Conservation (phyloP, 2,113 vertebrate genomes). For the Poeciliopsis prolifica region DNA sequence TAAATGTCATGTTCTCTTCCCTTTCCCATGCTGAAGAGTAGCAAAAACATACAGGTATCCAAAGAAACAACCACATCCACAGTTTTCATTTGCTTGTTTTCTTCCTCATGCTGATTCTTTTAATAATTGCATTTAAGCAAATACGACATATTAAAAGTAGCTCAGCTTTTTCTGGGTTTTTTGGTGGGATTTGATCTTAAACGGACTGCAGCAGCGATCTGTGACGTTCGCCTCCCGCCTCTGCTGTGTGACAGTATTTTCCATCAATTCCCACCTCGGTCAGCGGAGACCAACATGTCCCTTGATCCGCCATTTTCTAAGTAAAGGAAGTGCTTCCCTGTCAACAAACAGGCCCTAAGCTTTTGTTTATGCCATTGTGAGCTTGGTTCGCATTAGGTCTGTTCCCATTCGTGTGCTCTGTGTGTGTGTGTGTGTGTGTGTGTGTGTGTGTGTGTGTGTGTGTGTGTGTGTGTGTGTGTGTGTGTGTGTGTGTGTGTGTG, state of each 20-base stretch:
- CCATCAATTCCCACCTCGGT: background rate
- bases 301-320: slow-evolving; percentile 1
- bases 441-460: background rate
- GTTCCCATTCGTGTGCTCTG: too few species aligned
- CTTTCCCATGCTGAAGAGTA: too few species aligned
- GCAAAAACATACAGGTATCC: too few species aligned
- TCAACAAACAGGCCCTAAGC: background rate
- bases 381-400: background rate
- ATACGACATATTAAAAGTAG: too few species aligned
- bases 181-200: background rate
- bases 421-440: background rate
- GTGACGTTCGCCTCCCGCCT: background rate
- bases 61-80: too few species aligned
- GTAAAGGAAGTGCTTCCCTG: slow-evolving; percentile 12
- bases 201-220: background rate
- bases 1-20: too few species aligned
- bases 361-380: slow-evolving; percentile 6
- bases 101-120: too few species aligned
- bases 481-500: background rate
- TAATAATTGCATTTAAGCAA: too few species aligned
- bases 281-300: background rate
- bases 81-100: too few species aligned
- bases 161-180: too few species aligned
- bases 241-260: slow-evolving; percentile 2
- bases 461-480: background rate